Percentiles rank a stretch among this genome's conserved stretches.
phyloP scores from a whole-genome alignment of 2,888 invertebrate species.

The Drosophila quasianomalipes region DNA sequence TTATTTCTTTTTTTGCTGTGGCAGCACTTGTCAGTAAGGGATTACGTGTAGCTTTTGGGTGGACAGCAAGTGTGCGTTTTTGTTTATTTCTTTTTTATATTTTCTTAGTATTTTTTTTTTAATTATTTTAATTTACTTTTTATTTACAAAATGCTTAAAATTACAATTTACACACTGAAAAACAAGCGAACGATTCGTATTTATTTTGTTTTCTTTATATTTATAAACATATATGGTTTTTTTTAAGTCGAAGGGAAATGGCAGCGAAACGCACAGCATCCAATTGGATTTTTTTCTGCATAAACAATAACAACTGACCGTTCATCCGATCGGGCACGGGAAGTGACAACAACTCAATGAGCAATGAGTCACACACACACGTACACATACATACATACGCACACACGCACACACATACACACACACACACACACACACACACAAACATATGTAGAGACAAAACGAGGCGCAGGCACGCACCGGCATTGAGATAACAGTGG shows the following conservation, averaged over 20 bases:
- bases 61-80: constrained; percentile 34
- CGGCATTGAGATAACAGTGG: constrained; percentile 55
- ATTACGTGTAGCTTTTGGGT: constrained; percentile 31
- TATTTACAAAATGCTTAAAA: constrained; percentile 59
- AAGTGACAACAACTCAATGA: constrained; percentile 54
- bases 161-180: constrained; percentile 58
- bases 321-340: constrained; percentile 42
- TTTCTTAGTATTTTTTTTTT: constrained; percentile 2
- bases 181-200: constrained; percentile 14
- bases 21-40: constrained; percentile 49
- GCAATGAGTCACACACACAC: constrained; percentile 45
- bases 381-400: constrained; percentile 14
- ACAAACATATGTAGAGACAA: background rate
- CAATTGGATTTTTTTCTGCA: constrained; percentile 55
- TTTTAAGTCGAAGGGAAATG: constrained; percentile 21
- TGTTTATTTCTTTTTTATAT: constrained; percentile 15
- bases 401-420: constrained; percentile 22
- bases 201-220: constrained; percentile 6
- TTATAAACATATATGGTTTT: constrained; percentile 3
- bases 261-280: constrained; percentile 42
- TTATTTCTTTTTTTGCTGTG: constrained; percentile 44
- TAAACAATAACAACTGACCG: constrained; percentile 59
- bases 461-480: constrained; percentile 34
- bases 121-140: constrained; percentile 19
- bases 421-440: constrained; percentile 1